Percentiles rank a stretch among this genome's conserved stretches.
Conservation (phyloP, 1,140 invertebrate genomes). For the Heliconius nattereri region DNA sequence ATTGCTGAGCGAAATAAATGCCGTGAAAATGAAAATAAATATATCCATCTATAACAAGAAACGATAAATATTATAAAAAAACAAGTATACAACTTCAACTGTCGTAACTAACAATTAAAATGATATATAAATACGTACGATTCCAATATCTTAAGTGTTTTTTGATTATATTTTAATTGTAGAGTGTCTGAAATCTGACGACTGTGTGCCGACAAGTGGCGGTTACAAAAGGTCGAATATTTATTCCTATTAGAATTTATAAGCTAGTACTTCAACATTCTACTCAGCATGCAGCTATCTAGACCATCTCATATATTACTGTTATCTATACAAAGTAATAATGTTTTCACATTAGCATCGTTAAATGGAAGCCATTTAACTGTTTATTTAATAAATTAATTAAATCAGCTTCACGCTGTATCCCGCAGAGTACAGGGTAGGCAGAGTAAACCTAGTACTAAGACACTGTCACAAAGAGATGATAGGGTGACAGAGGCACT, state of each 20-base stretch:
- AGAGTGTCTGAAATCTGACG: background rate
- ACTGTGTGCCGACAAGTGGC: background rate
- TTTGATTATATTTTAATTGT: conserved; percentile 9
- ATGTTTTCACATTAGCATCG: background rate
- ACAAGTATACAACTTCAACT: background rate
- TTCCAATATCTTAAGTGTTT: background rate
- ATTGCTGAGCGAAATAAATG: conserved; percentile 1
- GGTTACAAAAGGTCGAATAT: background rate
- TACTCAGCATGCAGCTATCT: conserved; percentile 33
- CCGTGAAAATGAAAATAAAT: conserved; percentile 7
- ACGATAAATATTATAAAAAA: background rate
- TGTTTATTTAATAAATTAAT: no score
- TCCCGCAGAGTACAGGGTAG: no score
- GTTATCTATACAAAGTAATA: background rate
- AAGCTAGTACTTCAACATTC: conserved; percentile 12
- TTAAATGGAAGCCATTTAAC: background rate
- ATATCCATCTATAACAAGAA: conserved; percentile 28
- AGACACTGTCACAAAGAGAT: no score
- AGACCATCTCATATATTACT: conserved; percentile 28
- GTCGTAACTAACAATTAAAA: background rate
- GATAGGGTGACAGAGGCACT: no score
- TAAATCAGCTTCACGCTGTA: no score
- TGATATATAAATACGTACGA: background rate
- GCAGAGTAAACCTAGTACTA: no score
- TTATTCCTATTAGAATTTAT: background rate